Evolutionary conservation across 1,140 invertebrate genomes (phyloP).

Genomic region (Tetraneura akinire): DNA sequence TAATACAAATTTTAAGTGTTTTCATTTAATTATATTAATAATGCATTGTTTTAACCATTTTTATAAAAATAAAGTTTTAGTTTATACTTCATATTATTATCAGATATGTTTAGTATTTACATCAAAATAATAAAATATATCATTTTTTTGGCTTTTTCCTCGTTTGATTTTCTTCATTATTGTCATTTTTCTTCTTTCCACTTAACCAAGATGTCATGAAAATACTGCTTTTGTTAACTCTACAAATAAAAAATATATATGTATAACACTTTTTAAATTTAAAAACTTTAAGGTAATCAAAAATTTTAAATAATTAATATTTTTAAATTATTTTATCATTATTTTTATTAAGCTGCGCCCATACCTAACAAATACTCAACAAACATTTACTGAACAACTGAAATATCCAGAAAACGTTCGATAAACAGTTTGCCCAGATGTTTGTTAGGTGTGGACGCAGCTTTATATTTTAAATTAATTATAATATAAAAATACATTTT

Average conservation of each 20-base stretch:
- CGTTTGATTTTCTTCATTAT: constrained; percentile 4
- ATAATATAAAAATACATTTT: too few relatives aligned
- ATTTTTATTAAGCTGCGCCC: too few relatives aligned
- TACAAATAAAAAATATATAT: constrained; percentile 1
- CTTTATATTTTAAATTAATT: too few relatives aligned
- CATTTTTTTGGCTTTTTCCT: constrained; percentile 15
- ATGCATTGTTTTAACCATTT: background rate
- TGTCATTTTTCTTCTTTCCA: constrained; percentile 28
- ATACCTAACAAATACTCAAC: too few relatives aligned
- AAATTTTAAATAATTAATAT: too few relatives aligned
- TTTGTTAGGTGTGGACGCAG: too few relatives aligned
- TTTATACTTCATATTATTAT: background rate
- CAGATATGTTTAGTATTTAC: too few relatives aligned
- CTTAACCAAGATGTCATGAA: constrained; percentile 40
- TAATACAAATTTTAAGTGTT: background rate
- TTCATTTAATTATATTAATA: background rate
- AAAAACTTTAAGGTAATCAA: background rate
- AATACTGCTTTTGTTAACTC: constrained; percentile 34
- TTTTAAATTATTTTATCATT: too few relatives aligned
- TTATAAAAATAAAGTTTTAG: background rate
- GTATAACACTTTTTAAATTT: too few relatives aligned
- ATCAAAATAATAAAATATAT: background rate
- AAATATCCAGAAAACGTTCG: too few relatives aligned
- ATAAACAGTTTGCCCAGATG: too few relatives aligned
- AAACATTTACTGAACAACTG: too few relatives aligned